Conservation (phyloP, 2,113 vertebrate genomes). For the Oryzias curvinotus region DNA sequence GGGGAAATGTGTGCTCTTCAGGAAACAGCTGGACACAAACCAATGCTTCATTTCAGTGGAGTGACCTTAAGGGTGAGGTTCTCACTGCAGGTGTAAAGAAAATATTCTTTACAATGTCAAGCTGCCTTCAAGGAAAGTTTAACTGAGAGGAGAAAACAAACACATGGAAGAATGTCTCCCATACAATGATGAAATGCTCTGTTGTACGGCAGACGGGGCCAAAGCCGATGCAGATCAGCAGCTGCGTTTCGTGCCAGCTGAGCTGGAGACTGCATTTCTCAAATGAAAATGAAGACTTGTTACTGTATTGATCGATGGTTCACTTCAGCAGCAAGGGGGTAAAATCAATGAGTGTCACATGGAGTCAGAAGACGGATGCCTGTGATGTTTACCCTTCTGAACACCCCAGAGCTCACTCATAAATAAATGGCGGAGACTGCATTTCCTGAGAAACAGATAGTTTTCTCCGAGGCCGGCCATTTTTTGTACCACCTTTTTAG, state of each 20-base stretch:
- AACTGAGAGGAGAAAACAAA: too few species aligned
- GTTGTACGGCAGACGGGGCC: conserved; percentile 20
- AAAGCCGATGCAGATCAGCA: conserved; percentile 22
- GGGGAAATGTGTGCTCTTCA: too few species aligned
- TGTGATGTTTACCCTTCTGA: conserved; percentile 57
- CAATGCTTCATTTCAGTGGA: not conserved
- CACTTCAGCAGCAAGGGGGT: conserved; percentile 65
- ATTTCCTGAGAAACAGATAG: conserved; percentile 41
- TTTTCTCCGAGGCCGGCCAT: too few species aligned
- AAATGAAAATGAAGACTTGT: conserved; percentile 80
- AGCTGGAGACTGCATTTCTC: conserved; percentile 66
- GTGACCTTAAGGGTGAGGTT: not conserved
- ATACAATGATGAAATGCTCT: conserved; percentile 5
- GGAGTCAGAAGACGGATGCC: conserved; percentile 64
- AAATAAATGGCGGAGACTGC: conserved; percentile 64
- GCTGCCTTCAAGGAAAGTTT: not conserved
- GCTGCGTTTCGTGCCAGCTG: conserved; percentile 29
- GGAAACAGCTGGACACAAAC: not conserved
- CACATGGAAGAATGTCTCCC: not conserved
- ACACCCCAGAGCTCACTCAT: conserved; percentile 63
- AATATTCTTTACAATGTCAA: not conserved
- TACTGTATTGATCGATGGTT: conserved; percentile 77
- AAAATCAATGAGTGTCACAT: conserved; percentile 73
- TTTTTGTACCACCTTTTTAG: conserved; percentile 22
- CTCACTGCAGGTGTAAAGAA: not conserved